phyloP scores from a whole-genome alignment of 2,113 vertebrate species.

The Megalops atlanticus region DNA sequence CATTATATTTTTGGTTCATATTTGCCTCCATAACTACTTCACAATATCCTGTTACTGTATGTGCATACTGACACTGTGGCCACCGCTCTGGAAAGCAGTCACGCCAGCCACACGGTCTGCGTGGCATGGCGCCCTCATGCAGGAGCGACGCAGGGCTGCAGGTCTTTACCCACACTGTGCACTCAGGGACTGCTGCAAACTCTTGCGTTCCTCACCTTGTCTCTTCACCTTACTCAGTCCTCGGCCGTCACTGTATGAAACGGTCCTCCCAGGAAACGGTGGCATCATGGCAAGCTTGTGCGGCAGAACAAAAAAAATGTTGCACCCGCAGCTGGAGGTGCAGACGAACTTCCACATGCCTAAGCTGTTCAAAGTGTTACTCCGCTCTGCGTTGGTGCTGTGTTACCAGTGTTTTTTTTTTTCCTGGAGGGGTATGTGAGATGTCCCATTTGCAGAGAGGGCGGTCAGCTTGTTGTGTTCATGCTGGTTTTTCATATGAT shows the following conservation, averaged over 20 bases:
- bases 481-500: neutral
- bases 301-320: neutral
- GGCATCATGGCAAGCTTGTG: neutral
- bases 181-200: slow-evolving; percentile 61
- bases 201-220: neutral
- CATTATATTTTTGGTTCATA: slow-evolving; percentile 41
- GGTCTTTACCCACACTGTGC: slow-evolving; percentile 54
- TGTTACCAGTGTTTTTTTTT: neutral
- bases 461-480: neutral
- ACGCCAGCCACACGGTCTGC: too few species aligned
- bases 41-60: slow-evolving; percentile 53
- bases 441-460: neutral
- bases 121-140: too few species aligned
- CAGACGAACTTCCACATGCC: neutral
- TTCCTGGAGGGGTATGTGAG: neutral
- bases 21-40: slow-evolving; percentile 40
- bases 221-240: neutral
- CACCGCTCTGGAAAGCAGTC: neutral
- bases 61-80: slow-evolving; percentile 31
- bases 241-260: neutral
- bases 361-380: neutral
- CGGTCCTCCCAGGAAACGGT: neutral
- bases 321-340: neutral
- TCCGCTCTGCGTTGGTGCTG: neutral
- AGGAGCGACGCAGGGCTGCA: too few species aligned